Base-by-base conservation (phyloP, 2,797 vertebrate species). In the Microctenopoma stevenorrisi region DNA sequence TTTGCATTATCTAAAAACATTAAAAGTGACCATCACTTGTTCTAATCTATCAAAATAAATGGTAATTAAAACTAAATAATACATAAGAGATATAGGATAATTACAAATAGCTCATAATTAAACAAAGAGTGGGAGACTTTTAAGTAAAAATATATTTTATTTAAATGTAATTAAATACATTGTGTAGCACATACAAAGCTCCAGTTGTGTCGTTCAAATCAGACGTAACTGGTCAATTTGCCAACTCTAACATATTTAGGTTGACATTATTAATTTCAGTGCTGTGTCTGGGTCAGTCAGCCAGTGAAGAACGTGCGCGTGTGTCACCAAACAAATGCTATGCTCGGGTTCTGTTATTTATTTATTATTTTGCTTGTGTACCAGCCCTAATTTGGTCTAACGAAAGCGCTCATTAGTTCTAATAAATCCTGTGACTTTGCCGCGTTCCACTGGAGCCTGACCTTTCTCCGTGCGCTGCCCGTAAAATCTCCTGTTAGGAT, bases 371-470 rank as follows among this genome's bases (percentile, higher is more conserved):
- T 69, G 62, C 76, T 69, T 69, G 71, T 88, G 79, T 82, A 68
- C 75, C 51, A 40, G 71, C 38, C 72, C 91, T 93, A 91, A 94
- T 94, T 94, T 51, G 52, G 77, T 87, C 82, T 55, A 83, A 94
- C 79, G 70, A 79, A 89, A 92, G 86, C 50, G 90, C 95, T 98
- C 96, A 95, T 98, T 99, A 99, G 95, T 90, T 83, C 78, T 92
- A 86, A 92, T 79, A 85, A 93, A 89, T 86, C 47, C 84, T 82
- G 74, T 60, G 69, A 88, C 88, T 43, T 78, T 81, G 89, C 88
- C 79, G 89, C 78, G 88, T 90, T 91, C 93, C 87, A 83, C 90
- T 91, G 89, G 90, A 93, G 91, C 83, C 90, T 98, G 97, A 98
- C 97, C 96, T 98, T 98, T 96, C 88, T 82, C 90, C 89, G 79